phyloP scores from a whole-genome alignment of 53 echinoderm and acorn worm genomes.

The Echinarachnius parma region DNA sequence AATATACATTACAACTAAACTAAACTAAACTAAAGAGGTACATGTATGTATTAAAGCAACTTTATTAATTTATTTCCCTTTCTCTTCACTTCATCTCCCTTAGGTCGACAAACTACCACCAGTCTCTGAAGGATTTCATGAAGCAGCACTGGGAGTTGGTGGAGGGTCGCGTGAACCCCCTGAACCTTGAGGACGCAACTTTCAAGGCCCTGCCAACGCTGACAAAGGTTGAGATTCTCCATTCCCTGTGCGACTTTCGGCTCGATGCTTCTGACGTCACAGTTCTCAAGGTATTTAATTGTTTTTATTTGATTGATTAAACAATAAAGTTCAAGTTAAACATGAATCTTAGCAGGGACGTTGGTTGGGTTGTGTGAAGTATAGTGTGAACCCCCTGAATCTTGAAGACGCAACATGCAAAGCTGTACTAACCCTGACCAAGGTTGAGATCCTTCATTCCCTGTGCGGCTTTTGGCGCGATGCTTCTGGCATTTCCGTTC shows the following conservation, averaged over 20 bases:
- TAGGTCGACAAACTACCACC: slow-evolving; percentile 53
- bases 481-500: slow-evolving; percentile 78
- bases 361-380: no score
- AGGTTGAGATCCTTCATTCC: slow-evolving; percentile 89
- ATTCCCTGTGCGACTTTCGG: slow-evolving; percentile 88
- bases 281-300: slow-evolving; percentile 71
- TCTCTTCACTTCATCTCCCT: neutral
- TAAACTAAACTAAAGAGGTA: no score
- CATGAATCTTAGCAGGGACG: no score
- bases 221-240: slow-evolving; percentile 93
- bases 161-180: slow-evolving; percentile 86
- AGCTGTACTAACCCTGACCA: slow-evolving; percentile 75
- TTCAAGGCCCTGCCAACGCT: slow-evolving; percentile 82
- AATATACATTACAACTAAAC: no score
- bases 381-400: slow-evolving; percentile 89
- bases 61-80: no score
- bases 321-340: no score
- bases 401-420: slow-evolving; percentile 79
- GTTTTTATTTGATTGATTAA: neutral
- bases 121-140: slow-evolving; percentile 72
- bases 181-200: slow-evolving; percentile 73
- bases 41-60: no score
- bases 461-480: slow-evolving; percentile 89
- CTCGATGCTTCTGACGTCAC: slow-evolving; percentile 88
- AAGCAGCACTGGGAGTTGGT: slow-evolving; percentile 80